Conservation (phyloP, 2,113 vertebrate genomes). For the Pseudorhombus dupliciocellatus region DNA sequence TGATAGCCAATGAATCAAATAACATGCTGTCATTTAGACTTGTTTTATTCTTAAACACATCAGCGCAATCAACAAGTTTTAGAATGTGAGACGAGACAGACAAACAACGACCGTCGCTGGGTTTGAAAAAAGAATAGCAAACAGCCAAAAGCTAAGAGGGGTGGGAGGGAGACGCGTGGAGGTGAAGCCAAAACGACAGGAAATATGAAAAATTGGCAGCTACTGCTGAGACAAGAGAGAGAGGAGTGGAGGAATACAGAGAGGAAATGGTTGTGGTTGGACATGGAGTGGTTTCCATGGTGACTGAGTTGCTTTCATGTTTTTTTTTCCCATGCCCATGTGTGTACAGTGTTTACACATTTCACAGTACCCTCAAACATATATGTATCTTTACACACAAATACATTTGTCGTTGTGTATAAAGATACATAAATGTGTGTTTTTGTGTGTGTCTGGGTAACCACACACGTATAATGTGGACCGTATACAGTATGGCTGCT, state of each 20-base stretch:
- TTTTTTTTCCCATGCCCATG: slow-evolving; percentile 32
- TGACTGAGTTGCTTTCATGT: slow-evolving; percentile 63
- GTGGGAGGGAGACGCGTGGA: not conserved
- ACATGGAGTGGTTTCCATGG: slow-evolving; percentile 70
- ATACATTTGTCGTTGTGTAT: slow-evolving; percentile 11
- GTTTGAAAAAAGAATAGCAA: not conserved
- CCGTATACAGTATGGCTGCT: slow-evolving; percentile 10
- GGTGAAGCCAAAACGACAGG: slow-evolving; percentile 24
- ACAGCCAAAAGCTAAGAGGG: not conserved
- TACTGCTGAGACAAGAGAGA: slow-evolving; percentile 55
- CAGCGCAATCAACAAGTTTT: not conserved
- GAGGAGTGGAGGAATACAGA: slow-evolving; percentile 28
- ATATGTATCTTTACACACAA: not conserved
- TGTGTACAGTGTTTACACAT: slow-evolving; percentile 24
- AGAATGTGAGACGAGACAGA: not conserved
- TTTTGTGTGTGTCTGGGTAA: slow-evolving; percentile 9
- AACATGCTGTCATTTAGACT: no score
- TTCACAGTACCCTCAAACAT: slow-evolving; percentile 2
- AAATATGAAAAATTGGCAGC: slow-evolving; percentile 46
- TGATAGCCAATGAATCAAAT: no score
- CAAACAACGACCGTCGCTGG: not conserved
- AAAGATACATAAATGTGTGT: no score
- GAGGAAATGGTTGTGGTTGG: slow-evolving; percentile 40
- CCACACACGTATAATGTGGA: slow-evolving; percentile 11
- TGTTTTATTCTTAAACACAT: not conserved